Conservation (phyloP, 2,113 vertebrate species). For the Mesocricetus auratus region DNA sequence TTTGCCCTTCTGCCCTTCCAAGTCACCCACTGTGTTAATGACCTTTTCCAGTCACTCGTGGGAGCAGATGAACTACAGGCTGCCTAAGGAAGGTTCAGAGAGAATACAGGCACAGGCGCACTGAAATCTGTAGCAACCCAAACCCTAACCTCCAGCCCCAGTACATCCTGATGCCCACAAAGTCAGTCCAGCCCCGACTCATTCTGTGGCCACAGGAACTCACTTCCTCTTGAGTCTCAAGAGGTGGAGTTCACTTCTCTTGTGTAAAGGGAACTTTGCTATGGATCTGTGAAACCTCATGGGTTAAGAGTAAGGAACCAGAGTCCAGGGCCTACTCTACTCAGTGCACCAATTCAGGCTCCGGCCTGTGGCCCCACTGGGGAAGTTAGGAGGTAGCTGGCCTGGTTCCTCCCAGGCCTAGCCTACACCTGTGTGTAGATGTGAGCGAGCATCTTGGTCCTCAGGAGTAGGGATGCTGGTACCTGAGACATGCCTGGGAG, state of each 20-base stretch:
- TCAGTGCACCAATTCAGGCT: neutral
- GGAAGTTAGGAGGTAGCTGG: neutral
- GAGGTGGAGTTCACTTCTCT: neutral
- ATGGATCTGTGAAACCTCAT: neutral
- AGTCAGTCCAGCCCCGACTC: neutral
- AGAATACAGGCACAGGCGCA: neutral
- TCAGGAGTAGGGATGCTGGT: neutral
- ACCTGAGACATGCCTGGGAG: neutral
- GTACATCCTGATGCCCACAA: neutral
- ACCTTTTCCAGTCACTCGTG: neutral
- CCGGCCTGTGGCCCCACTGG: neutral
- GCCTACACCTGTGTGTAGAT: neutral
- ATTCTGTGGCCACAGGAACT: neutral
- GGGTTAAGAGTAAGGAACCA: conserved; percentile 1
- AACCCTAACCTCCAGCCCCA: neutral
- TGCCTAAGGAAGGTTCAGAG: neutral
- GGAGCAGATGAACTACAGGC: neutral
- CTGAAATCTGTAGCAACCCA: neutral
- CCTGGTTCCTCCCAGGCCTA: neutral
- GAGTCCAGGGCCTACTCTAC: neutral
- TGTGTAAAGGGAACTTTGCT: neutral
- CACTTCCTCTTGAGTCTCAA: neutral
- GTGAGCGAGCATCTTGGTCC: neutral
- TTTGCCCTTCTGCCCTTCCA: neutral
- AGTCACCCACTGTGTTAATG: neutral